phyloP scores from a whole-genome alignment of 2,797 vertebrate species.

The Tinamus major region DNA sequence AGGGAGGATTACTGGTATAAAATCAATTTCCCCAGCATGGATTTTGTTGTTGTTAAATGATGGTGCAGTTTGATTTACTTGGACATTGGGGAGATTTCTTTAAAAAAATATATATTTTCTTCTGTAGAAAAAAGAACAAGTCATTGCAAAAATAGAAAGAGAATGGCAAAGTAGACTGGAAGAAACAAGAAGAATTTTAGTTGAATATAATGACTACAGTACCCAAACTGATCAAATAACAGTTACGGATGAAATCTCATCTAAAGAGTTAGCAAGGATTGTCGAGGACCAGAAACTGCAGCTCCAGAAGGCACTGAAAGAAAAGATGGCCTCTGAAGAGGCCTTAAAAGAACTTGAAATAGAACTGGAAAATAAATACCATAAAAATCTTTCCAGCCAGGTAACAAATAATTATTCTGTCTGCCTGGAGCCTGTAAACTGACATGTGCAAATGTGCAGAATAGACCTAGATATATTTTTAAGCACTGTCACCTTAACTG shows the following conservation, averaged over 20 bases:
- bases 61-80: not conserved
- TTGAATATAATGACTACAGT: slow-evolving; percentile 70
- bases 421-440: not conserved
- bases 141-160: slow-evolving; percentile 80
- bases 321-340: slow-evolving; percentile 78
- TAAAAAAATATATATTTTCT: slow-evolving; percentile 15
- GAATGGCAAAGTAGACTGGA: slow-evolving; percentile 84
- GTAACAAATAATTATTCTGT: slow-evolving; percentile 62
- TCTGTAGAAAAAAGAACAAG: slow-evolving; percentile 73
- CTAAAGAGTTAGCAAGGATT: slow-evolving; percentile 73
- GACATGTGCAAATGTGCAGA: not conserved
- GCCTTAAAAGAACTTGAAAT: slow-evolving; percentile 78
- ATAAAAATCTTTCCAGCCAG: slow-evolving; percentile 82
- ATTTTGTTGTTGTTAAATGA: not conserved
- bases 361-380: slow-evolving; percentile 82
- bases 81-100: not conserved
- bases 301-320: slow-evolving; percentile 79
- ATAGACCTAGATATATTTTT: not conserved
- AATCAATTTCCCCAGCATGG: not conserved
- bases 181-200: slow-evolving; percentile 66
- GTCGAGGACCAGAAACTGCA: slow-evolving; percentile 77
- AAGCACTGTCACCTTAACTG: not conserved
- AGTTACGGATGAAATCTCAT: slow-evolving; percentile 30
- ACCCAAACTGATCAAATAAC: slow-evolving; percentile 82
- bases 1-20: not conserved